Base-by-base conservation (phyloP, 1,140 invertebrate species). In the Plodia interpunctella region DNA sequence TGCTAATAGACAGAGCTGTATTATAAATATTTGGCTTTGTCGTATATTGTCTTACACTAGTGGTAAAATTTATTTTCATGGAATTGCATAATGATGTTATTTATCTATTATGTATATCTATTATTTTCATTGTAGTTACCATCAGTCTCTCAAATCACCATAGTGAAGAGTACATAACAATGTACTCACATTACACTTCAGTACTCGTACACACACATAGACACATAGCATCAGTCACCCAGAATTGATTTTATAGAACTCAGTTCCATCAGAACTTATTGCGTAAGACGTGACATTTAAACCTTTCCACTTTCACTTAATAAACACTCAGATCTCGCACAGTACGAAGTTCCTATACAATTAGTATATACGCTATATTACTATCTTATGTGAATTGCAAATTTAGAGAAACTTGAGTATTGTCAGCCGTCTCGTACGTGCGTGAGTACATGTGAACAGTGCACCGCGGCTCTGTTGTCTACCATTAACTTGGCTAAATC, bases 391-490 rank as follows among this genome's bases (percentile, higher is more conserved):
- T 57, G 57, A 52, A 57, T 65, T 57, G 35, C 55, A 49, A 56
- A 53, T 57, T 58, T 21, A 49, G 63, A 54, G 63, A 65, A 65
- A 65, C 57, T 49, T 52, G 17, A 38, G 32, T 15, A 59, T 57
- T 55, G 32, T 53, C 21, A 53, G 21, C n/a, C 21, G 11, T 6
- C 51, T n/a, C 9, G 51, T 25, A 53, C 51, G 51, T 58, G 32
- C 30, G 51, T 25, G 19, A 13, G 11, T 8, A 25, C 20, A 25
- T 15, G 15, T 44, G 38, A 44, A n/a, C 15, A n/a, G n/a, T n/a
- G n/a, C n/a, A n/a, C 13, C 9, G 13, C 15, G 5, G 35, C 8
- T 11, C 38, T 44, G 32, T 35, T 35, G 38, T 44, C 15, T n/a
- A 44, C 38, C n/a, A 44, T 44, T 44, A 44, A 15, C 13, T 44